These are phyloP conservation scores for Ornithoptera alexandrae DNA, from an alignment of 2,888 invertebrate species.

Conservation along the genomic window DNA sequence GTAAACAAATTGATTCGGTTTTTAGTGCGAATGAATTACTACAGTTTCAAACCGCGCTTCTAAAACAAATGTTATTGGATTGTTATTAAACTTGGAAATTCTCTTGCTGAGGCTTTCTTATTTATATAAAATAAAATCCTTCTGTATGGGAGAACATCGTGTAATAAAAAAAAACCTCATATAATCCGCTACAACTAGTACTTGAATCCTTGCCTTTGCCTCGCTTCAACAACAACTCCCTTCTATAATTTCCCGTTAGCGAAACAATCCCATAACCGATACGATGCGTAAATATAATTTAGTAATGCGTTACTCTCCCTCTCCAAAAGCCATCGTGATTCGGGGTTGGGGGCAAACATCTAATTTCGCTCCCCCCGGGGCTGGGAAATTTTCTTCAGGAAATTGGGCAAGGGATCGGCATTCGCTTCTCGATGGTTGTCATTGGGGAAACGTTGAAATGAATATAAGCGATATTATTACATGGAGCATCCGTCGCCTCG, in stretches of 20 bases:
- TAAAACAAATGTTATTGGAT: no score
- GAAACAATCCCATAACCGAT: conserved; percentile 9
- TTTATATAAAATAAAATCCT: no score
- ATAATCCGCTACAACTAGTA: neutral
- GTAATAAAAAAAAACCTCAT: no score
- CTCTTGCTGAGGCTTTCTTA: no score
- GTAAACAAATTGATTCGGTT: no score
- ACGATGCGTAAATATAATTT: conserved; percentile 18
- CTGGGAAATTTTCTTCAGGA: conserved; percentile 21
- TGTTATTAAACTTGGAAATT: no score
- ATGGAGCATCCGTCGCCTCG: neutral
- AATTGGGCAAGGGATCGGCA: conserved; percentile 25
- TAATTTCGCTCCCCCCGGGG: conserved; percentile 26
- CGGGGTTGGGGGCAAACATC: conserved; percentile 22
- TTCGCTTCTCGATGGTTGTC: conserved; percentile 18
- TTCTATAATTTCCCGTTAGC: neutral
- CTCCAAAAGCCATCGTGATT: conserved; percentile 17
- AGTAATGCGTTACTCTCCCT: conserved; percentile 16
- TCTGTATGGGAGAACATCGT: no score
- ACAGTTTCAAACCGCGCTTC: no score
- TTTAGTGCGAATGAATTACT: no score
- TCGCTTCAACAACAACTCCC: neutral
- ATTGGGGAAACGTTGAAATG: conserved; percentile 10
- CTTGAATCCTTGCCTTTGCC: neutral
- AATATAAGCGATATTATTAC: conserved; percentile 1